These are phyloP conservation scores for Pluvialis apricaria DNA, from an alignment of 2,113 vertebrate species.

Conservation along the genomic window DNA sequence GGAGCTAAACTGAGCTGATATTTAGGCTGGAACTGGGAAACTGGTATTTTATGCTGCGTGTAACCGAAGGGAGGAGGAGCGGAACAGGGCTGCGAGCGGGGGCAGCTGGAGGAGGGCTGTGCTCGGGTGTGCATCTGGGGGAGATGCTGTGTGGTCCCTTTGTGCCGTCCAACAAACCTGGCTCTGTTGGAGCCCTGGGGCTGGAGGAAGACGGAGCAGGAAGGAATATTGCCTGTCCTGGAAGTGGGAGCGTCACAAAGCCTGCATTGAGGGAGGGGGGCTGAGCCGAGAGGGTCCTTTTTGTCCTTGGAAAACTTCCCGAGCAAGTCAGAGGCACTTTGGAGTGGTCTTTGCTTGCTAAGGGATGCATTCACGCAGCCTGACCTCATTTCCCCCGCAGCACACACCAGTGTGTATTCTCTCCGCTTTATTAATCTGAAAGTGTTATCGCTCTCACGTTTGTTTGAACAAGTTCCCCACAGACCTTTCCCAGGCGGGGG, in stretches of 20 bases:
- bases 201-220: neutral
- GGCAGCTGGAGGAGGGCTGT: neutral
- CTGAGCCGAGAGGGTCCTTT: neutral
- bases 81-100: neutral
- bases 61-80: neutral
- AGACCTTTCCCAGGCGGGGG: neutral
- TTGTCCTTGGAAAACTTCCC: neutral
- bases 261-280: neutral
- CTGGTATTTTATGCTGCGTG: neutral
- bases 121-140: neutral
- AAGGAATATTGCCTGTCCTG: slow-evolving; percentile 2
- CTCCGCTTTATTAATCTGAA: neutral
- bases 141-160: slow-evolving; percentile 20
- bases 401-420: neutral
- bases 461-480: neutral
- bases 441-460: rapidly evolving
- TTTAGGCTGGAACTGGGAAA: neutral
- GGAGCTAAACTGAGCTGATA: neutral
- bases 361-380: neutral
- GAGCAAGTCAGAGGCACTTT: neutral
- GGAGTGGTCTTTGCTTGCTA: neutral
- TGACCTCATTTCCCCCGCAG: slow-evolving; percentile 8
- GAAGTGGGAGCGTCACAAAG: neutral
- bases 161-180: slow-evolving; percentile 25
- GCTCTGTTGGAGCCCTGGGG: neutral